Percentiles rank a stretch among this genome's conserved stretches.
These are phyloP conservation scores for Prorops nasuta DNA, from an alignment of 1,140 invertebrate species.

Conservation along the genomic window DNA sequence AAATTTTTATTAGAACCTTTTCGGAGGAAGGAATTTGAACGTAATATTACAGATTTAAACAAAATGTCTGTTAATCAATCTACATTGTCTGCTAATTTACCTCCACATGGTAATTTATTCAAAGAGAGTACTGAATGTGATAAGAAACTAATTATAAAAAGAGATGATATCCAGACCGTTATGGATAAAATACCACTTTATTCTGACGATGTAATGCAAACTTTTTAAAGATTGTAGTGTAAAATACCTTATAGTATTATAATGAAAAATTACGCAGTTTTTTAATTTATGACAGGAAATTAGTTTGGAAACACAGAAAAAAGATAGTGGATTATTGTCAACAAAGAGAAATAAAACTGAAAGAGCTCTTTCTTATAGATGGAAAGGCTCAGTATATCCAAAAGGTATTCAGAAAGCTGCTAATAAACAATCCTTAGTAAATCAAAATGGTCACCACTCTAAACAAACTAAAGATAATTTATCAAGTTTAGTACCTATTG, in stretches of 20 bases:
- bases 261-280: no score
- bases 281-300: slow-evolving; percentile 25
- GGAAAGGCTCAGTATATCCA: no score
- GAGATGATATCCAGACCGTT: slow-evolving; percentile 51
- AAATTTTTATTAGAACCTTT: slow-evolving; percentile 22
- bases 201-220: slow-evolving; percentile 38
- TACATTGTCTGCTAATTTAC: no score
- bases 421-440: no score
- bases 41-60: slow-evolving; percentile 8
- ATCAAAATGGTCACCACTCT: no score
- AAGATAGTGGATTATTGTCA: slow-evolving; percentile 15
- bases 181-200: slow-evolving; percentile 45
- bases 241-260: background rate
- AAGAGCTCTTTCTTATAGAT: slow-evolving; percentile 1
- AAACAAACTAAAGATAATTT: slow-evolving; percentile 34
- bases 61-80: no score
- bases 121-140: no score
- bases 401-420: slow-evolving; percentile 14
- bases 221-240: no score
- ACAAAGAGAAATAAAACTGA: background rate
- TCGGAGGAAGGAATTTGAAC: slow-evolving; percentile 23
- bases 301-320: slow-evolving; percentile 26
- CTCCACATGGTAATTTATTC: no score
- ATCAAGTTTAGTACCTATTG: slow-evolving; percentile 39
- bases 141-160: no score